These are phyloP conservation scores for Cantharis rufa DNA, from an alignment of 2,888 invertebrate genomes.

Conservation along the genomic window DNA sequence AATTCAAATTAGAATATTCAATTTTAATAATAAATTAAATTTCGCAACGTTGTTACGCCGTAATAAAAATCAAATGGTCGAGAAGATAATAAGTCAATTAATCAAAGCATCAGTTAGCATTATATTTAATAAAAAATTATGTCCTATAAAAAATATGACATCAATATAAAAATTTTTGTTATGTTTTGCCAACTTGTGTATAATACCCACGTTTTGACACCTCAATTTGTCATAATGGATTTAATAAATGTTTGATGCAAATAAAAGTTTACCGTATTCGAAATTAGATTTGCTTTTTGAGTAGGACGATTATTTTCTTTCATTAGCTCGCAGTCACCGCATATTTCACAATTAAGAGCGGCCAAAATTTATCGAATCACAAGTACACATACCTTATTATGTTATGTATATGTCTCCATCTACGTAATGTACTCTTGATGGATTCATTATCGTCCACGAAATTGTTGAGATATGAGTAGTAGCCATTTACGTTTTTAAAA, in stretches of 20 bases:
- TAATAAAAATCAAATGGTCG: background rate
- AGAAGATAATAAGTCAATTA: background rate
- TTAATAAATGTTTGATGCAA: background rate
- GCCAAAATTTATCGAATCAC: background rate
- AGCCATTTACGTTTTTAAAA: background rate
- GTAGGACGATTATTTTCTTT: background rate
- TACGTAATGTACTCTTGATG: background rate
- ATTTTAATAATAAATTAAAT: background rate
- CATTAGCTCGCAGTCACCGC: background rate
- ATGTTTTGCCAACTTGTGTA: background rate
- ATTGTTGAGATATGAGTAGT: background rate
- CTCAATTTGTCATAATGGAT: background rate
- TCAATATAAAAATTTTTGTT: background rate
- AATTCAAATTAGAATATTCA: background rate
- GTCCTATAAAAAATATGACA: background rate
- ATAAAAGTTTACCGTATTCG: background rate
- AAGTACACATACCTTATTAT: background rate
- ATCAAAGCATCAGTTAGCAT: background rate
- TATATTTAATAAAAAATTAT: background rate
- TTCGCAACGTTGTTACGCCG: background rate
- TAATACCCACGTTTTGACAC: background rate
- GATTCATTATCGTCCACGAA: background rate
- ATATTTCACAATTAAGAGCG: background rate
- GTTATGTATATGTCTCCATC: background rate
- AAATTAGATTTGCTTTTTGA: background rate